Conservation (phyloP, 92 coral and sea anemone genomes). For the Chrysogorgia sp. region DNA sequence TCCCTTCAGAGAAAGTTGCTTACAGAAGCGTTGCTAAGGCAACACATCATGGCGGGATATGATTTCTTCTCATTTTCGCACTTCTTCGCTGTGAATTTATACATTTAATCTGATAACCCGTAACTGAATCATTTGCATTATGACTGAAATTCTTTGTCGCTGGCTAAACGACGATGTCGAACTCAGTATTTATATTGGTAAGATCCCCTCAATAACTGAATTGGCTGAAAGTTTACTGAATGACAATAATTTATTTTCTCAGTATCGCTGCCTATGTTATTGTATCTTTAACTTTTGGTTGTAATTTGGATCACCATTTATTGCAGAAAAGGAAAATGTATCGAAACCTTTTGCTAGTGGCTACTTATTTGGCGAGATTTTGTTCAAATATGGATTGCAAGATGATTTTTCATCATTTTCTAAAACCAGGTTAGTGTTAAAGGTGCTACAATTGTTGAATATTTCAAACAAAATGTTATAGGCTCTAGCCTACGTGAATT, state of each 20-base stretch:
- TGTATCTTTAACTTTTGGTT: not conserved
- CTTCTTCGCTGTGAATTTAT: not conserved
- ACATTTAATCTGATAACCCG: constrained; percentile 6
- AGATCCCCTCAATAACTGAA: constrained; percentile 12
- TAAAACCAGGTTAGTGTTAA: constrained; percentile 91
- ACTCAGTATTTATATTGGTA: constrained; percentile 83
- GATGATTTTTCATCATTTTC: constrained; percentile 91
- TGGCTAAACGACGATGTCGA: constrained; percentile 96
- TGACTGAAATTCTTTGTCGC: constrained; percentile 97
- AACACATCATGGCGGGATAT: constrained; percentile 34
- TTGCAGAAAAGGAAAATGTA: constrained; percentile 79
- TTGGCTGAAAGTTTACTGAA: not conserved
- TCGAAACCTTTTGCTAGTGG: constrained; percentile 93
- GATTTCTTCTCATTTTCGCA: not conserved
- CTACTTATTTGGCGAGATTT: constrained; percentile 84
- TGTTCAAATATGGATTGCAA: constrained; percentile 87
- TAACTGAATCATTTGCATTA: constrained; percentile 38
- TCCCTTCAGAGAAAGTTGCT: constrained; percentile 2
- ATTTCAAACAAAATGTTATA: no score
- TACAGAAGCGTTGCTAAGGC: constrained; percentile 49
- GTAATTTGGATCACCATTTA: not conserved
- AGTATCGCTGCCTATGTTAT: constrained; percentile 5
- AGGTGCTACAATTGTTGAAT: not conserved
- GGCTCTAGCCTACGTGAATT: no score
- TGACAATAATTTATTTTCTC: not conserved